Base-by-base conservation (phyloP, 2,113 vertebrate genomes). In the Lepidothrix coronata region DNA sequence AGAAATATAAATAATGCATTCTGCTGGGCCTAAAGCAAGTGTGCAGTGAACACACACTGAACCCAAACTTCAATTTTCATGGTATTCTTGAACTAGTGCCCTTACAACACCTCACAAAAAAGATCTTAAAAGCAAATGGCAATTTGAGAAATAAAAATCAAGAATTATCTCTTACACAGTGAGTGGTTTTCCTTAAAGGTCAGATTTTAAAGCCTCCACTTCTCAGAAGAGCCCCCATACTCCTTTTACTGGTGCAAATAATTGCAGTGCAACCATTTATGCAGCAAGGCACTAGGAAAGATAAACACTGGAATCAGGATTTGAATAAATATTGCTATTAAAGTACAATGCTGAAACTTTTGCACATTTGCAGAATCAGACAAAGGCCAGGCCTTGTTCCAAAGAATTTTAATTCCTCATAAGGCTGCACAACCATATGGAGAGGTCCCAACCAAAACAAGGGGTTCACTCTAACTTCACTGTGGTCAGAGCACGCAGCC, bases 291-390 rank as follows among this genome's bases (percentile, higher is more conserved):
- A 44, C 63, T 65, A 63, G 43, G 35, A 73, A 88, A 94, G 68
- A 91, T 91, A 95, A 95, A 94, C 85, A 93, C 1, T 43, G 91
- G 75, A 89, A 88, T 71, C 35, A 41, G 14, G 65, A 94, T 83
- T 94, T 74, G 75, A 88, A 90, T 90, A 96, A 93, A 96, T 95
- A 88, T 92, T 96, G 75, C 79, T 91, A 14, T 86, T 93, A 84
- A 94, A 93, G 85, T 86, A 90, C 88, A 94, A 59, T 61, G 63
- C 89, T 81, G 86, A 75, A 93, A 92, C 74, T 93, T 91, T 31
- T 87, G 84, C 68, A 72, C 49, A 46, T 75, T 91, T 78, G 76
- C 82, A 92, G 85, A 93, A 74, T 28, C 55, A 94, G 73, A 95
- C 84, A 92, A 96, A 93, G 49, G 52, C 93, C 73, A 86, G 92